These are phyloP conservation scores for Sinocyclocheilus grahami DNA, from an alignment of 2,113 vertebrate species.

Conservation along the genomic window DNA sequence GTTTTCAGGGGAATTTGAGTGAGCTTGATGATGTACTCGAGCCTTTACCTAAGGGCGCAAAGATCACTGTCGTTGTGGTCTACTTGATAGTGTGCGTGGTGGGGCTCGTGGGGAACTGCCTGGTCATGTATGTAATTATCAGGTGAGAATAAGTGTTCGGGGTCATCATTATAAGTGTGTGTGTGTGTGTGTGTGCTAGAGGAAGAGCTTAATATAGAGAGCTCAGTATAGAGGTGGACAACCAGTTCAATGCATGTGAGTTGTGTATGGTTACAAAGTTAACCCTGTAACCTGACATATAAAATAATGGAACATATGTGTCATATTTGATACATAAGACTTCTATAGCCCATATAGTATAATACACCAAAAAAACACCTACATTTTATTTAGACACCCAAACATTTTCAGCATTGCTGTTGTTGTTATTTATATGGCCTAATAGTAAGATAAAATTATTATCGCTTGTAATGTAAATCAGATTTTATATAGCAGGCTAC, in stretches of 20 bases:
- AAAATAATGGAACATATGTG: neutral
- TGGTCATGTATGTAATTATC: slow-evolving; percentile 57
- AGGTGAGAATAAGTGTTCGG: slow-evolving; percentile 44
- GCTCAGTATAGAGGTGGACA: neutral
- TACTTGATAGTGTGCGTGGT: slow-evolving; percentile 56
- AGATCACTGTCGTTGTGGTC: slow-evolving; percentile 49
- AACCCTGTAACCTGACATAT: neutral
- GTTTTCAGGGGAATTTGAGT: slow-evolving; percentile 46
- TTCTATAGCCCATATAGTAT: no score
- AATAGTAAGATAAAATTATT: neutral
- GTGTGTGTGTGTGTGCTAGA: neutral
- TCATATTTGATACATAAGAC: neutral
- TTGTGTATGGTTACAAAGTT: neutral
- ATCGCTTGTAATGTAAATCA: neutral
- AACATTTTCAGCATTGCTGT: neutral
- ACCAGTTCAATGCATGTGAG: neutral
- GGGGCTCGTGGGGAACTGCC: slow-evolving; percentile 53
- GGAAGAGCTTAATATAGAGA: neutral
- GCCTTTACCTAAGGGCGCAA: slow-evolving; percentile 40
- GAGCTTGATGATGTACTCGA: slow-evolving; percentile 25
- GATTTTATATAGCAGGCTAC: neutral
- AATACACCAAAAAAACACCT: neutral
- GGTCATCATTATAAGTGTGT: neutral
- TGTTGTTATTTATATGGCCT: neutral
- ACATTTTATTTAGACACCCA: neutral